A percentile compares a stretch with the other conserved stretches of the same genome.
Evolutionary conservation across 2,797 vertebrate genomes (phyloP).

Genomic region (Cirrhinus molitorella): DNA sequence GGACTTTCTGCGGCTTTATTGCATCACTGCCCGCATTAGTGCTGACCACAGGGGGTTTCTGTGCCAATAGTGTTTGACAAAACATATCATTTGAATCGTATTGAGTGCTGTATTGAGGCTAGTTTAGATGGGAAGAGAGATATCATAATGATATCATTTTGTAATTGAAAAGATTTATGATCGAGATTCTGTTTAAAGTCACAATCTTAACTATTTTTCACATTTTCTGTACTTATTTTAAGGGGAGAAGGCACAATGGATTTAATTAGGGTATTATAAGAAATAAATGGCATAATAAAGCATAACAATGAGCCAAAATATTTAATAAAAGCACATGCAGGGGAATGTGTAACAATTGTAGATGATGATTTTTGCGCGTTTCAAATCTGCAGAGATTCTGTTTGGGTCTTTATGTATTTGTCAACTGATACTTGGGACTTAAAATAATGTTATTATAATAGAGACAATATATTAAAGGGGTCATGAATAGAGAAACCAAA

Average conservation of each 20-base stretch:
- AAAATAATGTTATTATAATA: no score
- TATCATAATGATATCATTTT: not conserved
- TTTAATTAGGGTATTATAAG: not conserved
- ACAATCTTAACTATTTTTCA: not conserved
- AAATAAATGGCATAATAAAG: not conserved
- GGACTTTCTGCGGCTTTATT: not conserved
- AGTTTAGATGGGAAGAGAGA: not conserved
- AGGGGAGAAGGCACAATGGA: not conserved
- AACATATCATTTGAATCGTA: conserved; percentile 29
- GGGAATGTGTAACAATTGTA: not conserved
- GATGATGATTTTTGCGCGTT: not conserved
- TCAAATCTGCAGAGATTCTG: not conserved
- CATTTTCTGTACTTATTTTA: not conserved
- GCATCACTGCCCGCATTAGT: conserved; percentile 8
- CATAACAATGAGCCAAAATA: not conserved
- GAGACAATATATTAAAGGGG: not conserved
- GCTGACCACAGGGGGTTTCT: conserved; percentile 24
- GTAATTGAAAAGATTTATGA: not conserved
- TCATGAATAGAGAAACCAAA: no score
- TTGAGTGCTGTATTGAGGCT: conserved; percentile 4
- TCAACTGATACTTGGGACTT: no score
- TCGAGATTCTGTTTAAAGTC: not conserved
- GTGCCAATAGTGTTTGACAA: conserved; percentile 15
- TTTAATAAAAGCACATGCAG: not conserved
- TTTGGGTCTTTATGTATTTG: not conserved